Conservation (phyloP, 1,140 invertebrate genomes). For the Drosophila tropicalis region DNA sequence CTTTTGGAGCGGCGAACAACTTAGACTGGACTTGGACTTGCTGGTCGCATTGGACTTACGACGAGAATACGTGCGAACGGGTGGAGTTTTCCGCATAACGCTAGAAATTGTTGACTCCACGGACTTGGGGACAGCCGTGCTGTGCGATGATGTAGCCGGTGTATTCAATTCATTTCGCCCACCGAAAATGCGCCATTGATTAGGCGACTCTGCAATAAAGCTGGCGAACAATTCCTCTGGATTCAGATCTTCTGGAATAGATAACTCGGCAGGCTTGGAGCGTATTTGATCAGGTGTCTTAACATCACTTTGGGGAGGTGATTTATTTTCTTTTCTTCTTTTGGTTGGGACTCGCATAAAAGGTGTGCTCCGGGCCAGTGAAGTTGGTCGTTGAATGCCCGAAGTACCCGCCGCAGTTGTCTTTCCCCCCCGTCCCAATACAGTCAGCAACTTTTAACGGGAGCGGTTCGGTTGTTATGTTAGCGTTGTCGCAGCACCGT, state of each 20-base stretch:
- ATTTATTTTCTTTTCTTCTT: conserved; percentile 40
- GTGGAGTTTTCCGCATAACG: too few relatives aligned
- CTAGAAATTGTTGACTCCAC: too few relatives aligned
- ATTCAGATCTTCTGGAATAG: background rate
- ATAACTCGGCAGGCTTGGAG: background rate
- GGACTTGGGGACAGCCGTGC: too few relatives aligned
- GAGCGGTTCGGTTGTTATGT: conserved; percentile 13
- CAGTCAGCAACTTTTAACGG: conserved; percentile 8
- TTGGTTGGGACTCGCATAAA: background rate
- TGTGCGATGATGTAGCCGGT: too few relatives aligned
- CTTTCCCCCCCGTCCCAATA: background rate
- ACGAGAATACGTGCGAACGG: conserved; percentile 60
- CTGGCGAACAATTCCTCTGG: background rate
- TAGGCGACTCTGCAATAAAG: background rate
- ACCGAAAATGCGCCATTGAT: background rate
- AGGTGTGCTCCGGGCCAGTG: conserved; percentile 53
- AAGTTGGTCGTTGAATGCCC: conserved; percentile 4
- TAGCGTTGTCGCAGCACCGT: conserved; percentile 57
- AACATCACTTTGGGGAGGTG: background rate
- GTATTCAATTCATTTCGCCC: background rate
- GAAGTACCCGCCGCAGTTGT: background rate
- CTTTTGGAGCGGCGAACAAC: conserved; percentile 54
- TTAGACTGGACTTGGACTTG: conserved; percentile 14
- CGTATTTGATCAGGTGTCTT: conserved; percentile 50
- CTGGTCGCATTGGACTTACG: conserved; percentile 3